Evolutionary conservation across 2,113 vertebrate genomes (phyloP).

Genomic region (Chloebia gouldiae): DNA sequence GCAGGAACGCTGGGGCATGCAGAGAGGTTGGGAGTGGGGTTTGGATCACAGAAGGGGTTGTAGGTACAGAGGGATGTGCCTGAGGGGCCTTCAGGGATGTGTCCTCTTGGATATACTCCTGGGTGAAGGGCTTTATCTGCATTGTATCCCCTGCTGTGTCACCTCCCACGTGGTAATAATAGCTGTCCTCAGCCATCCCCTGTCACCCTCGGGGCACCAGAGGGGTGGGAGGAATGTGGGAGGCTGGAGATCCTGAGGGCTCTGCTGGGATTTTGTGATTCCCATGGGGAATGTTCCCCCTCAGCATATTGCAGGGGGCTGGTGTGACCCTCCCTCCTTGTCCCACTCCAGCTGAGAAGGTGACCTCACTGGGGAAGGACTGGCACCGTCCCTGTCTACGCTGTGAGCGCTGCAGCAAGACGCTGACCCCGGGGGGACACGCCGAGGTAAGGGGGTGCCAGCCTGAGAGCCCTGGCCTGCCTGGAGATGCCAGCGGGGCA

Average conservation of each 20-base stretch:
- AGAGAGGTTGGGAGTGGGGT: neutral
- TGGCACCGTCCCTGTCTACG: conserved; percentile 97
- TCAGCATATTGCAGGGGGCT: neutral
- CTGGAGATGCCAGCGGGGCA: accelerated
- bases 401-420: conserved; percentile 94
- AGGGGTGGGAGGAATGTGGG: neutral
- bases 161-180: neutral
- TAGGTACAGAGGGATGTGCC: neutral
- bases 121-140: neutral
- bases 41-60: neutral
- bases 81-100: neutral
- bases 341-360: conserved; percentile 86
- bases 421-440: conserved; percentile 88
- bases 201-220: neutral
- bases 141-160: neutral
- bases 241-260: neutral
- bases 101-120: neutral
- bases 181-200: neutral
- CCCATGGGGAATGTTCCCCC: accelerated
- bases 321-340: neutral
- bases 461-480: accelerated
- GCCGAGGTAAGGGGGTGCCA: conserved; percentile 81
- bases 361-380: conserved; percentile 97
- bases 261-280: neutral
- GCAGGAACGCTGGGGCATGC: neutral